A percentile compares a stretch with the other conserved stretches of the same genome.
Evolutionary conservation across 2,888 invertebrate species (phyloP).

Genomic region (Ichneumon xanthorius): DNA sequence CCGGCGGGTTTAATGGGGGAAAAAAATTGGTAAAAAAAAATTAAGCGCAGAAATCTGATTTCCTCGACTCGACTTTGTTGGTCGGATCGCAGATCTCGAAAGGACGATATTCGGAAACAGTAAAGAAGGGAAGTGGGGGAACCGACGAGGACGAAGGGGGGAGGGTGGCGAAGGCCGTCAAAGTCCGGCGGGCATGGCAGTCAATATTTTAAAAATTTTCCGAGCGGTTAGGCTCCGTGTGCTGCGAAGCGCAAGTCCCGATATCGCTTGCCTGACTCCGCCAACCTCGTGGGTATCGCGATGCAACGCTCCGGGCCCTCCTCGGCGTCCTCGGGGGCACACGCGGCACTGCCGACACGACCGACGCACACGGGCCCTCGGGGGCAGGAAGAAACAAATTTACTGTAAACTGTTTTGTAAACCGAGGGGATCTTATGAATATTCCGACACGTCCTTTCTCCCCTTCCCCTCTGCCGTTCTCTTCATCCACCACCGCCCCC

Average conservation of each 20-base stretch:
- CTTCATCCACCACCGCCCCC: background rate
- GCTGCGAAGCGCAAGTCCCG: conserved; percentile 71
- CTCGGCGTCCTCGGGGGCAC: background rate
- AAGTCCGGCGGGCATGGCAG: conserved; percentile 45
- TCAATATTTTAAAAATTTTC: conserved; percentile 76
- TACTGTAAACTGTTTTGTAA: conserved; percentile 73
- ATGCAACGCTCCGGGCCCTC: conserved; percentile 32
- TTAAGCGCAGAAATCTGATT: background rate
- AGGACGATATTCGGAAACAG: background rate
- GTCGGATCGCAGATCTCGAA: no score
- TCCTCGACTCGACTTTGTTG: background rate
- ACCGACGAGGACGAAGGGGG: background rate
- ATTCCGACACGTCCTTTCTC: conserved; percentile 51
- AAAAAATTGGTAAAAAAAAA: background rate
- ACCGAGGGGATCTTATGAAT: conserved; percentile 55
- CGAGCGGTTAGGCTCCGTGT: conserved; percentile 73
- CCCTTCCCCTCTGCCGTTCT: conserved; percentile 7
- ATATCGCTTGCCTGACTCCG: conserved; percentile 64
- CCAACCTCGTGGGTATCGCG: conserved; percentile 2
- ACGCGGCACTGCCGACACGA: conserved; percentile 21
- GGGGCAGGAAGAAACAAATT: conserved; percentile 73
- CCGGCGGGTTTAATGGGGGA: background rate
- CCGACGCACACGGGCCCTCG: conserved; percentile 40
- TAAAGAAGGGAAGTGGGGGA: background rate
- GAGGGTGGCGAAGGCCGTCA: background rate